A percentile compares a stretch with the other conserved stretches of the same genome.
Conservation (phyloP, 2,113 vertebrate genomes). For the Cyprinodon variegatus region DNA sequence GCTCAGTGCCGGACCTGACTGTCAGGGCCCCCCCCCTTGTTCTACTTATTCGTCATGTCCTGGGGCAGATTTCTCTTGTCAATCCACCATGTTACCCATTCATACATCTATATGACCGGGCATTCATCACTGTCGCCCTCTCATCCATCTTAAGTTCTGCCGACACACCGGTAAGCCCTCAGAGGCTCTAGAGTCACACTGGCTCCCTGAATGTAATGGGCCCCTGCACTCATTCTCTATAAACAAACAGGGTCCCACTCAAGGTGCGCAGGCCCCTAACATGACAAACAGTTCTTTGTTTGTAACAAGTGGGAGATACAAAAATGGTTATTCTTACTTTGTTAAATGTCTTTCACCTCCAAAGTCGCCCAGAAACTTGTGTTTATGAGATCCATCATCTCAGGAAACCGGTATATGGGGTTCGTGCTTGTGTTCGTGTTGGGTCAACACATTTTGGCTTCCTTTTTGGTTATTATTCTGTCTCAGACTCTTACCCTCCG, state of each 20-base stretch:
- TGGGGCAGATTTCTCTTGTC: constrained; percentile 70
- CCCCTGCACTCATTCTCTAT: constrained; percentile 73
- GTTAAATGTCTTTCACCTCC: constrained; percentile 51
- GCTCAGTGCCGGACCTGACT: constrained; percentile 41
- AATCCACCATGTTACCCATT: constrained; percentile 77
- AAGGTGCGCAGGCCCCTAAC: constrained; percentile 61
- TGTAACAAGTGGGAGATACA: constrained; percentile 31
- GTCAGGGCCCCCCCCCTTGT: not conserved
- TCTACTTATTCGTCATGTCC: constrained; percentile 63
- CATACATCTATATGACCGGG: constrained; percentile 61
- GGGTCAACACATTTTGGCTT: constrained; percentile 43
- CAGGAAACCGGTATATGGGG: not conserved
- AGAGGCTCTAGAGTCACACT: constrained; percentile 60
- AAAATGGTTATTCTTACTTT: constrained; percentile 36
- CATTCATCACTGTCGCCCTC: constrained; percentile 76
- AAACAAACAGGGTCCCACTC: constrained; percentile 81
- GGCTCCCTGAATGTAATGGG: constrained; percentile 70
- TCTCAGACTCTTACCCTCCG: constrained; percentile 30
- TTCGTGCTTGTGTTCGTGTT: constrained; percentile 25
- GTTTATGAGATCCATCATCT: constrained; percentile 48
- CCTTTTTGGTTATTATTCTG: constrained; percentile 55
- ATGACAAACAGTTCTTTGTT: constrained; percentile 73
- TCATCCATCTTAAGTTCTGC: constrained; percentile 78
- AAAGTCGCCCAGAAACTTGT: constrained; percentile 50
- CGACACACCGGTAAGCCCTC: constrained; percentile 46